phyloP scores from a whole-genome alignment of 2,113 vertebrate species.

The Myiozetetes cayanensis region DNA sequence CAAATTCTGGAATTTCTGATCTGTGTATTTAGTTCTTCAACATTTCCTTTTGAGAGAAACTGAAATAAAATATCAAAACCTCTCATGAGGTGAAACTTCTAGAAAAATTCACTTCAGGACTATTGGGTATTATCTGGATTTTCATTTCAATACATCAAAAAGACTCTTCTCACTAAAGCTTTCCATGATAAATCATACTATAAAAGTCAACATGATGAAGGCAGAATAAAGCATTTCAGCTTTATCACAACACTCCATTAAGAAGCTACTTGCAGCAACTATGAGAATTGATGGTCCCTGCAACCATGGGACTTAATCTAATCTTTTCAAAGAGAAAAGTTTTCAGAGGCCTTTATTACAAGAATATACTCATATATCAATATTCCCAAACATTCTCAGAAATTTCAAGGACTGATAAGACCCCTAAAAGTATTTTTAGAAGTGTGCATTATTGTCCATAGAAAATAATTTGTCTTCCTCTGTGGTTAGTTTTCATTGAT shows the following conservation, averaged over 20 bases:
- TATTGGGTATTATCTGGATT: neutral
- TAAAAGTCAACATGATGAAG: neutral
- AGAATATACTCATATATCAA: neutral
- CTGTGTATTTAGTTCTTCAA: neutral
- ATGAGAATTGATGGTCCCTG: neutral
- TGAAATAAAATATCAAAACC: neutral
- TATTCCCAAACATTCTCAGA: conserved; percentile 1
- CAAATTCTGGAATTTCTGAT: neutral
- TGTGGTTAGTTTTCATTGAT: neutral
- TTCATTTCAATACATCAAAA: neutral
- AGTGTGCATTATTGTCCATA: neutral
- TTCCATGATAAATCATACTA: neutral
- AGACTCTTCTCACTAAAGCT: neutral
- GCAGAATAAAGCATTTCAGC: neutral
- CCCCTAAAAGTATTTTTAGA: conserved; percentile 38
- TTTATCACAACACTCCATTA: neutral
- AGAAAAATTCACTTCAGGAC: neutral
- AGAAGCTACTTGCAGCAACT: neutral
- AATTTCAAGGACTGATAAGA: conserved; percentile 34
- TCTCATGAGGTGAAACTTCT: neutral
- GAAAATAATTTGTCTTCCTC: conserved; percentile 2
- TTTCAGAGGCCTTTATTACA: neutral
- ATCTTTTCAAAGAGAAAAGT: neutral
- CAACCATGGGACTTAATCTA: neutral
- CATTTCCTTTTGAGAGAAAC: neutral